Percentiles rank a stretch among this genome's conserved stretches.
phyloP scores from a whole-genome alignment of 2,797 vertebrate genomes.

The Typhlichthys subterraneus region DNA sequence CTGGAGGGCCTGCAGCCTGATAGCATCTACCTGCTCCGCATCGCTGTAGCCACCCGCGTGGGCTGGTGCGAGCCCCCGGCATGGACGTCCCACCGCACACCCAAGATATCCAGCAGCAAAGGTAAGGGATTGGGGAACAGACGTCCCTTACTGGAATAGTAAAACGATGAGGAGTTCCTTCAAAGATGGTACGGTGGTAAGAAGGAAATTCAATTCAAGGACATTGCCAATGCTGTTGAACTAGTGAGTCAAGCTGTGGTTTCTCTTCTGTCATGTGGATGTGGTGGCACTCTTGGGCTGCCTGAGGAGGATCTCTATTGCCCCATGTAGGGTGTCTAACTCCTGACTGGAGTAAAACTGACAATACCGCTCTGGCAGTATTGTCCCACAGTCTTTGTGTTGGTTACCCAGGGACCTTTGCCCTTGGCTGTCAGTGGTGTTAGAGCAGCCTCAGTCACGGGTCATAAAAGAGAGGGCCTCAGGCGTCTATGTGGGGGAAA shows the following conservation, averaged over 20 bases:
- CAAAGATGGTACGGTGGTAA: not conserved
- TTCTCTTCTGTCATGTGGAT: not conserved
- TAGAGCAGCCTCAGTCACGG: constrained; percentile 78
- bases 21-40: constrained; percentile 91
- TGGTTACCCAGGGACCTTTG: constrained; percentile 81
- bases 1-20: constrained; percentile 85
- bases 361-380: constrained; percentile 55
- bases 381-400: constrained; percentile 76
- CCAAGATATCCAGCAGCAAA: constrained; percentile 86
- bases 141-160: not conserved
- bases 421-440: constrained; percentile 78
- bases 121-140: constrained; percentile 69
- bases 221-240: constrained; percentile 1
- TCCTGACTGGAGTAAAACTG: constrained; percentile 47
- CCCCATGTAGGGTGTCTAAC: constrained; percentile 45
- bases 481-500: constrained; percentile 66
- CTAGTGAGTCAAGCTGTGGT: not conserved
- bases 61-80: constrained; percentile 93
- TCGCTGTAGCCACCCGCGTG: constrained; percentile 88
- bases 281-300: constrained; percentile 34
- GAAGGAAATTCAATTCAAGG: not conserved
- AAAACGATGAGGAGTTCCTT: too few species aligned
- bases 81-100: constrained; percentile 94
- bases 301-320: constrained; percentile 28
- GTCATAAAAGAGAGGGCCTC: constrained; percentile 78